Base-by-base conservation (phyloP, 2,113 vertebrate genomes). In the Cyphomyrus discorhynchus region DNA sequence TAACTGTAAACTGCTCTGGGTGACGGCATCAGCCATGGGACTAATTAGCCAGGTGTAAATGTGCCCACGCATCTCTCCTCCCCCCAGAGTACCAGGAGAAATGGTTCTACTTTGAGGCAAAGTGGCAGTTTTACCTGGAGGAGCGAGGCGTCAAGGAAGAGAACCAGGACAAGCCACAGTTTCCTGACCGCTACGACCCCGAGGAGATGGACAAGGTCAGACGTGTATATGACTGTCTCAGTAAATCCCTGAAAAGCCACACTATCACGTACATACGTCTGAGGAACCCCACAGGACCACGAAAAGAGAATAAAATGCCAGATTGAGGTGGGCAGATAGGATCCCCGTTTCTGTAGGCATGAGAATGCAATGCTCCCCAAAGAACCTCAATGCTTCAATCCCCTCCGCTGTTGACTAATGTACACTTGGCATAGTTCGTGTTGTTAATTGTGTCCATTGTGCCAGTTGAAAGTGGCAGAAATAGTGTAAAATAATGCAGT, bases 91-190 rank as follows among this genome's bases (percentile, higher is more conserved):
- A 99, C 93, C 98, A 99, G 89, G 98, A 99, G 91, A 97, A 97
- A 86, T 99, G 98, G 98, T 99, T 99, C 94, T 99, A 99, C 95
- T 99, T 99, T 46, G 98, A 98, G 93, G 97, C 98, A 10, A 99
- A 99, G 91, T 99, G 98, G 98, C 98, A 99, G 92, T 98, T 98
- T 94, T 99, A 99, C 94, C 92, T 99, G 93, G 98, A 99, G 88
- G 98, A 99, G 89, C 96, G 98, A 94, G 96, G 95, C 91, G 96
- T 99, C 56, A 95, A 95, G 1, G 95, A 96, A 31, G 98, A 98
- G 7, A 93, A 95, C 3, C 95, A 97, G 84, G 96, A 95, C 80
- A 96, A 97, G 91, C 96, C 97, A 11, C 49, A 77, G 31, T 97
- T 99, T 88, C 96, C 97, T 0, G 95, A 96, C 87, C 93, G 90